Percentiles rank a stretch among this genome's conserved stretches.
phyloP scores from a whole-genome alignment of 1,140 invertebrate genomes.

The Alviniconcha marisindica region DNA sequence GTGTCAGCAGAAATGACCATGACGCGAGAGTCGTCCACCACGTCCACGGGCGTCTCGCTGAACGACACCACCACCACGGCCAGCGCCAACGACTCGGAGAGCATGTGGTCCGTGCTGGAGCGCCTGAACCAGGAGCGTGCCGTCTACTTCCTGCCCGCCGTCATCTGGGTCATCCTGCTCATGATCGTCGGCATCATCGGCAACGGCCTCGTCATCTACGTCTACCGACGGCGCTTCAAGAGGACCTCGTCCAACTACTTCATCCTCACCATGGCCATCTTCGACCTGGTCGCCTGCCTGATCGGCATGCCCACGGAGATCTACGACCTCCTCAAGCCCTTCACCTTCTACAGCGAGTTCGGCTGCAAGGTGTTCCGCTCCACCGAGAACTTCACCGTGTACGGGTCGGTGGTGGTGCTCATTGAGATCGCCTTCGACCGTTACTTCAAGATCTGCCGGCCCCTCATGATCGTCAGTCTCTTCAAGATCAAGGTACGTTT shows the following conservation, averaged over 20 bases:
- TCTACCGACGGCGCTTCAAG: constrained; percentile 59
- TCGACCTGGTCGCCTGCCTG: constrained; percentile 63
- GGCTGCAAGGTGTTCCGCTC: constrained; percentile 59
- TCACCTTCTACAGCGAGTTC: constrained; percentile 60
- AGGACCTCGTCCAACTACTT: constrained; percentile 66
- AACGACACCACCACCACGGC: background rate
- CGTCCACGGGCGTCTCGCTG: background rate
- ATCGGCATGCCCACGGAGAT: constrained; percentile 64
- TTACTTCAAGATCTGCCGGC: constrained; percentile 65
- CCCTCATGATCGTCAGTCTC: constrained; percentile 58
- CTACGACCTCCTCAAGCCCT: constrained; percentile 61
- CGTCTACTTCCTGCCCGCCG: constrained; percentile 58
- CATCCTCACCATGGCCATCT: constrained; percentile 64
- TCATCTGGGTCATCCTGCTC: constrained; percentile 56
- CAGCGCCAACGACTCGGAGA: constrained; percentile 33
- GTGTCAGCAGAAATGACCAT: constrained; percentile 1
- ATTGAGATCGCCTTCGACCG: constrained; percentile 65
- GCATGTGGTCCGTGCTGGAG: constrained; percentile 30
- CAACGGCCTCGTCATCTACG: constrained; percentile 62
- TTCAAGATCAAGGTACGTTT: constrained; percentile 52
- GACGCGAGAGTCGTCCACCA: background rate
- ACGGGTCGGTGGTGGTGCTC: constrained; percentile 60
- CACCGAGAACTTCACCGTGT: constrained; percentile 56
- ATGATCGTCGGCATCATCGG: constrained; percentile 60
- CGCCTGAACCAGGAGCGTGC: constrained; percentile 51